Conservation (phyloP, 1,140 invertebrate genomes). For the Achatina immaculata region DNA sequence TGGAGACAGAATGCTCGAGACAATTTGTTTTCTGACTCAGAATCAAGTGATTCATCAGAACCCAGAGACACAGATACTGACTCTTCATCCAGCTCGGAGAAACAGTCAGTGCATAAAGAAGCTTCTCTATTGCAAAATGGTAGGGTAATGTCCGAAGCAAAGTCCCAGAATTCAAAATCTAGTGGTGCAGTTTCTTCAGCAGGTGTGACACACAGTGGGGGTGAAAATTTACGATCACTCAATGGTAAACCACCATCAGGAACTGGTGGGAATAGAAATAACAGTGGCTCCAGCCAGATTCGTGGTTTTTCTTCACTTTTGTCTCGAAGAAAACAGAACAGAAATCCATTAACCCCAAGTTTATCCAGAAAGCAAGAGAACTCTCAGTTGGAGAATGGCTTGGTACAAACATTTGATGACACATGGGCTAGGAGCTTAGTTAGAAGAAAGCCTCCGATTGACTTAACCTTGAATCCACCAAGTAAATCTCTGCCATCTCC, state of each 20-base stretch:
- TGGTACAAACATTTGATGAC: slow-evolving; percentile 11
- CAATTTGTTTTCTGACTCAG: slow-evolving; percentile 41
- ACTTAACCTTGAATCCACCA: slow-evolving; percentile 34
- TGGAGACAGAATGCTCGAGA: slow-evolving; percentile 43
- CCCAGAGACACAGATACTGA: slow-evolving; percentile 30
- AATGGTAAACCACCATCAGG: slow-evolving; percentile 12
- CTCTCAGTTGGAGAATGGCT: not conserved
- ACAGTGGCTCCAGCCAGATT: not conserved
- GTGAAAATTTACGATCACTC: slow-evolving; percentile 14
- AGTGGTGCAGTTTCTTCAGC: slow-evolving; percentile 4
- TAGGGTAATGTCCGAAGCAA: not conserved
- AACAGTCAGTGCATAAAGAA: not conserved
- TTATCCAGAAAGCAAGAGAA: slow-evolving; percentile 2
- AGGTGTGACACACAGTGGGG: slow-evolving; percentile 11
- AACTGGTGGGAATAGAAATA: slow-evolving; percentile 11
- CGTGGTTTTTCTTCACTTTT: slow-evolving; percentile 19
- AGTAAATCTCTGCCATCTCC: slow-evolving; percentile 40
- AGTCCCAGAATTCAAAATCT: slow-evolving; percentile 24
- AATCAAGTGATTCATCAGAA: slow-evolving; percentile 38
- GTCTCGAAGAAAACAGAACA: slow-evolving; percentile 12
- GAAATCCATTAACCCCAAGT: slow-evolving; percentile 1
- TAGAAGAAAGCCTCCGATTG: slow-evolving; percentile 48
- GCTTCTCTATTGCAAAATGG: not conserved
- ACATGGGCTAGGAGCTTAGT: slow-evolving; percentile 33
- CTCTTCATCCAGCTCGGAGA: slow-evolving; percentile 37